Evolutionary conservation across 1,140 invertebrate genomes (phyloP).

Genomic region (Zaprionus lachaisei): DNA sequence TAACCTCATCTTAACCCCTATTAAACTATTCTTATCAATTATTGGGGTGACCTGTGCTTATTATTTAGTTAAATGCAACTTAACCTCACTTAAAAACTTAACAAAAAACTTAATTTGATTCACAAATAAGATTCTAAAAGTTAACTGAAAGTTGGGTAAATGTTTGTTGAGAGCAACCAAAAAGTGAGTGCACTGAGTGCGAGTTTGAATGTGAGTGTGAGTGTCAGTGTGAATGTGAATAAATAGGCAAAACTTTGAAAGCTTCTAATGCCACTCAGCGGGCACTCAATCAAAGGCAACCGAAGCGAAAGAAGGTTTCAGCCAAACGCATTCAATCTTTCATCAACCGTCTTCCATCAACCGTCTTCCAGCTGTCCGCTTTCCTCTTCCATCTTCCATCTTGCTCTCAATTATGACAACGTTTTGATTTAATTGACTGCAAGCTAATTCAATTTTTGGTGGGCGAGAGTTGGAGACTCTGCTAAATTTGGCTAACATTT

Average conservation of each 20-base stretch:
- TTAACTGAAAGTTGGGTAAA: background rate
- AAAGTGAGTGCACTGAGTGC: background rate
- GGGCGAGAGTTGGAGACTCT: constrained; percentile 1
- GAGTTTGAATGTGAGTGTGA: background rate
- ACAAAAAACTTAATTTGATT: background rate
- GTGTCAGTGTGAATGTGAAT: background rate
- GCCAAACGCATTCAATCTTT: background rate
- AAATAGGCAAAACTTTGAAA: background rate
- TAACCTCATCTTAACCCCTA: background rate
- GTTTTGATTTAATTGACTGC: constrained; percentile 58
- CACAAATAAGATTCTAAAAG: background rate
- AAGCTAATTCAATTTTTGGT: constrained; percentile 52
- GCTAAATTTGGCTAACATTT: background rate
- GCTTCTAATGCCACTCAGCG: constrained; percentile 9
- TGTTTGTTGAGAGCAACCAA: background rate
- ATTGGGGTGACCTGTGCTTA: too few relatives aligned
- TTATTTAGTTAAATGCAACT: too few relatives aligned
- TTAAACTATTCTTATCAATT: too few relatives aligned
- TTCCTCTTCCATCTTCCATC: constrained; percentile 29
- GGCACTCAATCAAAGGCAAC: constrained; percentile 25
- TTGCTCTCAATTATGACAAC: constrained; percentile 50
- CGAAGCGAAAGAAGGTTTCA: background rate
- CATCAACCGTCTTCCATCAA: background rate
- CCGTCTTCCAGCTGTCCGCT: background rate
- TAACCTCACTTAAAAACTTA: background rate